These are phyloP conservation scores for Trialeurodes vaporariorum DNA, from an alignment of 1,140 invertebrate species.

Conservation along the genomic window DNA sequence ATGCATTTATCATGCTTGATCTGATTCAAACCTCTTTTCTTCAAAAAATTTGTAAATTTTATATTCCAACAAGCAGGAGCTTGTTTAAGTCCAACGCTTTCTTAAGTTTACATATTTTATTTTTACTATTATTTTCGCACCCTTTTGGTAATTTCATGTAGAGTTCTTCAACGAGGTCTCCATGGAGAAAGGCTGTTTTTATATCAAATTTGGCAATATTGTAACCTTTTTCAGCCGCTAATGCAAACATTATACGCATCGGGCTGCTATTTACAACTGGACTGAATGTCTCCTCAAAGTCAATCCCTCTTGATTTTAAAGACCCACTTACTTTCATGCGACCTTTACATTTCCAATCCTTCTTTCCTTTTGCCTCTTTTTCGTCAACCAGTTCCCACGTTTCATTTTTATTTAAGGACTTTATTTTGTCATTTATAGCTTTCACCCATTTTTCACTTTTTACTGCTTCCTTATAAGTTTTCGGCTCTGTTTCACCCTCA, in stretches of 20 bases:
- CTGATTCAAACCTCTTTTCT: constrained; percentile 20
- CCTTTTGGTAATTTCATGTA: constrained; percentile 8
- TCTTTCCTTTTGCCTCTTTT: constrained; percentile 25
- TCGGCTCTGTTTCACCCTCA: too few species aligned
- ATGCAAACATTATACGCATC: constrained; percentile 26
- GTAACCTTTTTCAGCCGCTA: constrained; percentile 26
- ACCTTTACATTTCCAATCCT: constrained; percentile 26
- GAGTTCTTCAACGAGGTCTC: background rate
- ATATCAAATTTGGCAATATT: constrained; percentile 17
- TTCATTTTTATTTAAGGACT: constrained; percentile 22
- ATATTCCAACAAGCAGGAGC: constrained; percentile 28
- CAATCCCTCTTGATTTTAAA: constrained; percentile 19
- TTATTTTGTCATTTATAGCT: constrained; percentile 22
- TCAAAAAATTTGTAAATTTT: constrained; percentile 26
- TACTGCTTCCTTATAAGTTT: too few species aligned
- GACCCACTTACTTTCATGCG: too few species aligned
- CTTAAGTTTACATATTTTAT: constrained; percentile 14
- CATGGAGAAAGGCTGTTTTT: constrained; percentile 7
- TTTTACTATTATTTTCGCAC: background rate
- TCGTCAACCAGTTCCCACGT: constrained; percentile 29
- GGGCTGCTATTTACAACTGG: constrained; percentile 23
- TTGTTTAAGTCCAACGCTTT: constrained; percentile 25
- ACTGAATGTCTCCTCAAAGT: constrained; percentile 27
- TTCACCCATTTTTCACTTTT: constrained; percentile 17
- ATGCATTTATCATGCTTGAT: constrained; percentile 22